Conservation (phyloP, 2,797 vertebrate species). For the Melanotaenia pygmaea region DNA sequence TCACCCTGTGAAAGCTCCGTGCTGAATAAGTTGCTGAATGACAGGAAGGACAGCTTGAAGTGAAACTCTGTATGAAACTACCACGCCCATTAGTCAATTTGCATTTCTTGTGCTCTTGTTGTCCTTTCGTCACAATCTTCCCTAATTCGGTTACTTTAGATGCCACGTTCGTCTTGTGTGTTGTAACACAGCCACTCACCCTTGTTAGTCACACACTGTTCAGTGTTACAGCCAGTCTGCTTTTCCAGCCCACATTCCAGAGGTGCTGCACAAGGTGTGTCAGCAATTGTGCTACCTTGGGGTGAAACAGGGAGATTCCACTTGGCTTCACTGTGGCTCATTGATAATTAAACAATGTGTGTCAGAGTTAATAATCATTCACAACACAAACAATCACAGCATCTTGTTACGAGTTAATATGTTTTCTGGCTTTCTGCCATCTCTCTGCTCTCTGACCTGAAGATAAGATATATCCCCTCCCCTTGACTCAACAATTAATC, state of each 20-base stretch:
- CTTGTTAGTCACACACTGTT: background rate
- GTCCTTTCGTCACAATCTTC: constrained; percentile 2
- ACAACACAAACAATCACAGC: background rate
- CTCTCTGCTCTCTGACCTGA: constrained; percentile 18
- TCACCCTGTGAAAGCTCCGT: background rate
- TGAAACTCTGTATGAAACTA: constrained; percentile 59
- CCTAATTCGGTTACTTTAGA: background rate
- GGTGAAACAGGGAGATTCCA: constrained; percentile 27
- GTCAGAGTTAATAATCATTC: background rate
- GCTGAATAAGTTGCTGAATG: constrained; percentile 33
- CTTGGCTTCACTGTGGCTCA: background rate
- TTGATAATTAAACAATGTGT: background rate
- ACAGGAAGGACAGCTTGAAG: constrained; percentile 15
- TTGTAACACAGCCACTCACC: background rate
- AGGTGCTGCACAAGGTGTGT: constrained; percentile 51
- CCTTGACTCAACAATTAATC: background rate
- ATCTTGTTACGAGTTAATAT: background rate
- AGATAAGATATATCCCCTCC: constrained; percentile 42
- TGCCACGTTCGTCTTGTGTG: background rate
- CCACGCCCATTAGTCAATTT: constrained; percentile 56
- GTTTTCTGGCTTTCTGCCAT: background rate
- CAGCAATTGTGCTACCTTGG: constrained; percentile 25
- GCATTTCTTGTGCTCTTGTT: background rate
- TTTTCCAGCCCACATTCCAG: constrained; percentile 50
- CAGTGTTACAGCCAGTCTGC: background rate